Conservation (phyloP, 1,140 invertebrate species). For the Globodera rostochiensis region DNA sequence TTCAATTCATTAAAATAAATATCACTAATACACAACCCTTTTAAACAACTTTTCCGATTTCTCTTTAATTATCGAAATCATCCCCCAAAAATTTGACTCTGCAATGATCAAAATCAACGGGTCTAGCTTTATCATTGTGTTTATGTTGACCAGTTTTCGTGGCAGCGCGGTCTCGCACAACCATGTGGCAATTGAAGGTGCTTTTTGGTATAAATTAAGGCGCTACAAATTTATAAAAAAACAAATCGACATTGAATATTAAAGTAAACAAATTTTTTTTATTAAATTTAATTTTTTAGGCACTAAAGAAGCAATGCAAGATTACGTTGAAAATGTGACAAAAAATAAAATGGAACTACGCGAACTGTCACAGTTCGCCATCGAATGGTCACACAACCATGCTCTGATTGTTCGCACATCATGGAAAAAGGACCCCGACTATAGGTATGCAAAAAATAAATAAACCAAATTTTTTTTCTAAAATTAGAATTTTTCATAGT, state of each 20-base stretch:
- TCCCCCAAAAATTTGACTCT: too few species aligned
- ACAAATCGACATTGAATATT: too few species aligned
- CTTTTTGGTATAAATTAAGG: too few species aligned
- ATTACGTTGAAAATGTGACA: not conserved
- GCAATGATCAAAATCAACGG: conserved; percentile 2
- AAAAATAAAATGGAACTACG: not conserved
- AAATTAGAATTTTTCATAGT: too few species aligned
- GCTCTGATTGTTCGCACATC: not conserved
- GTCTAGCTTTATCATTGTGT: not conserved
- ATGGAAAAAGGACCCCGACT: too few species aligned
- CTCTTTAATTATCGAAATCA: too few species aligned
- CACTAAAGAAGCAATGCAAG: not conserved
- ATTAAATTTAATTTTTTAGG: not conserved
- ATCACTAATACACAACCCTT: too few species aligned
- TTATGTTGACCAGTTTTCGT: not conserved
- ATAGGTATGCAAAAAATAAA: too few species aligned
- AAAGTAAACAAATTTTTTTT: not conserved
- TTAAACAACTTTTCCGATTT: too few species aligned
- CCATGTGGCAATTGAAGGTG: conserved; percentile 1
- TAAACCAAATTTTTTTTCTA: too few species aligned
- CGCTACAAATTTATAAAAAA: too few species aligned
- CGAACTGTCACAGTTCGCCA: not conserved
- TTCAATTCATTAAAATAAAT: too few species aligned
- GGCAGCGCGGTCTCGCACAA: not conserved
- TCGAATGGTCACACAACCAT: not conserved